Evolutionary conservation across 2,797 vertebrate genomes (phyloP).

Genomic region (Capromys pilorides): DNA sequence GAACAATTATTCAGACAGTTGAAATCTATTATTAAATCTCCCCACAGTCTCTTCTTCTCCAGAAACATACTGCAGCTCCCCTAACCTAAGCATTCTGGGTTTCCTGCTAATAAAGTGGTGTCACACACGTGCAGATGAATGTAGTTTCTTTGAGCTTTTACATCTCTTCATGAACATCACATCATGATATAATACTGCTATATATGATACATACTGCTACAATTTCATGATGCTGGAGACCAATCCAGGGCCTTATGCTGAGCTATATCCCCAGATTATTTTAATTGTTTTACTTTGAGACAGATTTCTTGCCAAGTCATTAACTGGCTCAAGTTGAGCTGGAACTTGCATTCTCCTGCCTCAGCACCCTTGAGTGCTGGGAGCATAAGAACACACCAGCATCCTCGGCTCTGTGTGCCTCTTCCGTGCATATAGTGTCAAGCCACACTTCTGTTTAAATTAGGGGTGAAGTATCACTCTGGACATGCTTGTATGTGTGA

Average conservation of each 20-base stretch:
- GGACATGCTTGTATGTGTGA: background rate
- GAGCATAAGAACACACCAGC: background rate
- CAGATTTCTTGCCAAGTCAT: background rate
- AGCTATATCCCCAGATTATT: background rate
- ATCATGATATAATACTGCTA: background rate
- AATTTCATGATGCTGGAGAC: background rate
- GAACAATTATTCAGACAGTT: conserved; percentile 62
- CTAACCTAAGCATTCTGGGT: background rate
- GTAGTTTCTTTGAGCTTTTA: background rate
- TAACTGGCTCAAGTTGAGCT: background rate
- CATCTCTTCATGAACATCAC: conserved; percentile 27
- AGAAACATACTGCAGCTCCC: conserved; percentile 12
- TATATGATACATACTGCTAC: background rate
- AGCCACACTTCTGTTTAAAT: conserved; percentile 31
- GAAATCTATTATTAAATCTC: conserved; percentile 73
- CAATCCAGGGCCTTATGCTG: background rate
- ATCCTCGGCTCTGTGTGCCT: background rate
- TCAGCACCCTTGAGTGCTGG: background rate
- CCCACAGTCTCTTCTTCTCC: conserved; percentile 31
- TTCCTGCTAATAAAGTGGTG: background rate
- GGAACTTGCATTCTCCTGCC: background rate
- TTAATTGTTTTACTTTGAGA: background rate
- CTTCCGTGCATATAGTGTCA: background rate
- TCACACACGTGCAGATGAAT: background rate
- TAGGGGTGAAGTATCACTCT: background rate